Evolutionary conservation across 2,113 vertebrate species (phyloP).

Genomic region (Pycnonotus jocosus): DNA sequence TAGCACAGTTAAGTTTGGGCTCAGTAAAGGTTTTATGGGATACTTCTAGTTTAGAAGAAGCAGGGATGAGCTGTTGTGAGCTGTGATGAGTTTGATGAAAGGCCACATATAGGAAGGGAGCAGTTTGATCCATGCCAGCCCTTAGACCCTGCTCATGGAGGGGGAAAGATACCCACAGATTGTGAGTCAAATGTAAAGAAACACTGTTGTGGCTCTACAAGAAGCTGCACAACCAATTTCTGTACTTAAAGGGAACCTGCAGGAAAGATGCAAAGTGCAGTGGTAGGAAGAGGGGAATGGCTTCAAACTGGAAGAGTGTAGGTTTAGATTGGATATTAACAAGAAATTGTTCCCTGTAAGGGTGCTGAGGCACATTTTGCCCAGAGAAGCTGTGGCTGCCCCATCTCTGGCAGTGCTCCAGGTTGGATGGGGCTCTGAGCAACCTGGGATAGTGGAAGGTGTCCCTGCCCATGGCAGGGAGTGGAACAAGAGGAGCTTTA

Average conservation of each 20-base stretch:
- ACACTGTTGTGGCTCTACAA: neutral
- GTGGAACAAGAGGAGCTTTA: neutral
- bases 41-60: neutral
- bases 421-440: neutral
- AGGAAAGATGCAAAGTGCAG: neutral
- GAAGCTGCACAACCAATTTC: neutral
- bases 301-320: neutral
- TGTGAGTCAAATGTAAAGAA: neutral
- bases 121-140: neutral
- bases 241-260: neutral
- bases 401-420: neutral
- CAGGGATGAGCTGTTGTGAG: neutral
- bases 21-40: neutral
- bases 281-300: neutral
- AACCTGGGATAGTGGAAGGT: neutral
- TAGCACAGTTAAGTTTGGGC: neutral
- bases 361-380: accelerated
- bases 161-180: neutral
- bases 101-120: neutral
- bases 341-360: neutral
- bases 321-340: neutral
- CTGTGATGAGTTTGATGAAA: neutral
- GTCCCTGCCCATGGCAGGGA: neutral
- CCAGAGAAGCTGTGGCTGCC: neutral
- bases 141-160: accelerated